Conservation (phyloP, 2,113 vertebrate genomes). For the Erythrocercus mccallii region DNA sequence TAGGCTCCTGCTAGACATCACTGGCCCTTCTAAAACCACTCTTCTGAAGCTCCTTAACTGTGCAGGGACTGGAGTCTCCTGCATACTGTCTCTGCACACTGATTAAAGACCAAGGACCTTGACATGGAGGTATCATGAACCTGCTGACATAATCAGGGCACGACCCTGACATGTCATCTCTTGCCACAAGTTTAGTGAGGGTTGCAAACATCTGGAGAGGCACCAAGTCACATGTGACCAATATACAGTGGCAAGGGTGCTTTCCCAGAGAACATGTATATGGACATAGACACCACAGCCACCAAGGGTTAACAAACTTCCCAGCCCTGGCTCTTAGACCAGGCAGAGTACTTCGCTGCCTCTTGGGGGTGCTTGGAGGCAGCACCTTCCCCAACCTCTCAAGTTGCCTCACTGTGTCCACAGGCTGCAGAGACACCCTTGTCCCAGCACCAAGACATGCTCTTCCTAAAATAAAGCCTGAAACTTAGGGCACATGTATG, state of each 20-base stretch:
- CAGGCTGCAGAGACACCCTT: neutral
- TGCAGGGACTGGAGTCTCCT: neutral
- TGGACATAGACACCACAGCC: neutral
- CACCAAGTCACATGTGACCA: neutral
- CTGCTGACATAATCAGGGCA: fast-evolving
- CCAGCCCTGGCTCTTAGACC: neutral
- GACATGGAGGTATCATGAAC: fast-evolving
- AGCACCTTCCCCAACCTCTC: neutral
- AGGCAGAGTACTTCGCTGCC: neutral
- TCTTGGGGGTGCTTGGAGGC: neutral
- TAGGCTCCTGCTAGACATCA: neutral
- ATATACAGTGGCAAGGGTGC: neutral
- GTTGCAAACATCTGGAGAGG: neutral
- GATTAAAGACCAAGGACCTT: neutral
- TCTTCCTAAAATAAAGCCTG: neutral
- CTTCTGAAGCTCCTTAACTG: neutral
- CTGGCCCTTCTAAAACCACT: neutral
- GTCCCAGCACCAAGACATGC: neutral
- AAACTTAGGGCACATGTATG: fast-evolving
- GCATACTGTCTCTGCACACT: neutral
- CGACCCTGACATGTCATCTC: neutral
- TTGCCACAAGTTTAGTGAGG: neutral
- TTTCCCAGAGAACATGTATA: neutral
- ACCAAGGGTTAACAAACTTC: neutral
- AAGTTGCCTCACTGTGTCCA: neutral